Evolutionary conservation across 1,140 invertebrate genomes (phyloP), one percentile per base, ranked within the genome.

Genomic region (Bradynema listronoti): DNA sequence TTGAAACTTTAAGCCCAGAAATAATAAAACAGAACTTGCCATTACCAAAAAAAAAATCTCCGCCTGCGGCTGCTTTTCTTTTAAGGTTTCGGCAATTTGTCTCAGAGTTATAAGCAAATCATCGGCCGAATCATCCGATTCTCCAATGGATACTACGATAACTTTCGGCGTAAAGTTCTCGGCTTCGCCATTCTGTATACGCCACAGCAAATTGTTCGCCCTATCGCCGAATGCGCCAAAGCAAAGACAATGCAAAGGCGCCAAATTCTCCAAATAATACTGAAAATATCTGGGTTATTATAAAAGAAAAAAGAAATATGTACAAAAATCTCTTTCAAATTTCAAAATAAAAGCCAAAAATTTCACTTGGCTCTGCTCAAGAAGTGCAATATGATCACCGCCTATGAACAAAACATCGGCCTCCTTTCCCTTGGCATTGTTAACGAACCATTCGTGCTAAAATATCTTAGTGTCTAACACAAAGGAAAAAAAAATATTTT

Each of bases 211-310:
- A 71, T 81, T 62, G 58, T 79, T 72, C 9, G 79, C 81, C 55
- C 78, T 75, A 63, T 81, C 80, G 5, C 73, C 78, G 30, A 77
- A 72, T 45, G 80, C 78, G 36, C 79, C 77, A 72, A 81, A 80
- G 57, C 80, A 81, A 24, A 81, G 68, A 60, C 75, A 78, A 54
- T 81, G 80, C 7, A 81, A 61, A 27, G 80, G 80, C 33, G 79
- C 80, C 68, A 80, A 79, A 72, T 79, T 72, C 49, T 76, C 71
- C 16, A 71, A 50, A 78, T 79, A 81, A 2, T 79, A 50, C 79
- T 81, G 56, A 25, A 67, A 66, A 41, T 22, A 22, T n/a, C n/a
- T n/a, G n/a, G 9, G 9, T 4, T 4, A 16, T 32, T 53, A 2
- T 16, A 50, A 27, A 43, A 54, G 25, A 27, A 29, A 9, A 22